A percentile compares a stretch with the other conserved stretches of the same genome.
phyloP scores from a whole-genome alignment of 2,797 vertebrate species.

The Hybognathus amarus region DNA sequence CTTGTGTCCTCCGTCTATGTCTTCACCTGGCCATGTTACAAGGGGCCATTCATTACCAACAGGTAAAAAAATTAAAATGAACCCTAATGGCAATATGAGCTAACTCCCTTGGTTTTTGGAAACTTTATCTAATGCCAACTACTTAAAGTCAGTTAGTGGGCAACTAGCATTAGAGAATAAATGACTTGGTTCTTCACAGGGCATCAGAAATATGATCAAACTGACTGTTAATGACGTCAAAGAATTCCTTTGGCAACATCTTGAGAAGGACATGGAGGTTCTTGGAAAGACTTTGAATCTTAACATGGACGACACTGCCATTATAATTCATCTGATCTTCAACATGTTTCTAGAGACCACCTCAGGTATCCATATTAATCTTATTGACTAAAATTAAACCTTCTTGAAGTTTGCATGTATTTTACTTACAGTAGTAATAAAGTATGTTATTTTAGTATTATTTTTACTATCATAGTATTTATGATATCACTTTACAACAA shows the following conservation, averaged over 20 bases:
- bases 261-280: conserved; percentile 71
- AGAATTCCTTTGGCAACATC: conserved; percentile 74
- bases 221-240: conserved; percentile 48
- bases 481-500: too few relatives aligned
- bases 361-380: conserved; percentile 58
- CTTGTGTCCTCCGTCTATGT: conserved; percentile 70
- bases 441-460: not conserved
- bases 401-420: not conserved
- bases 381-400: not conserved
- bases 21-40: conserved; percentile 77
- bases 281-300: conserved; percentile 69
- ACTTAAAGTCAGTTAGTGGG: not conserved
- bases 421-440: not conserved
- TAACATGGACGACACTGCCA: conserved; percentile 72
- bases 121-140: not conserved
- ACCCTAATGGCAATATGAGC: not conserved
- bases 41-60: conserved; percentile 58
- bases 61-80: conserved; percentile 57
- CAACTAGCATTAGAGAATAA: not conserved
- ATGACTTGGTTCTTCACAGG: conserved; percentile 54
- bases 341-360: conserved; percentile 32
- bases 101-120: not conserved
- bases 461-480: too few relatives aligned
- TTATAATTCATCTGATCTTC: conserved; percentile 74
- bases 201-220: conserved; percentile 69